Evolutionary conservation across 2,888 invertebrate species (phyloP).

Genomic region (Antitype chi): DNA sequence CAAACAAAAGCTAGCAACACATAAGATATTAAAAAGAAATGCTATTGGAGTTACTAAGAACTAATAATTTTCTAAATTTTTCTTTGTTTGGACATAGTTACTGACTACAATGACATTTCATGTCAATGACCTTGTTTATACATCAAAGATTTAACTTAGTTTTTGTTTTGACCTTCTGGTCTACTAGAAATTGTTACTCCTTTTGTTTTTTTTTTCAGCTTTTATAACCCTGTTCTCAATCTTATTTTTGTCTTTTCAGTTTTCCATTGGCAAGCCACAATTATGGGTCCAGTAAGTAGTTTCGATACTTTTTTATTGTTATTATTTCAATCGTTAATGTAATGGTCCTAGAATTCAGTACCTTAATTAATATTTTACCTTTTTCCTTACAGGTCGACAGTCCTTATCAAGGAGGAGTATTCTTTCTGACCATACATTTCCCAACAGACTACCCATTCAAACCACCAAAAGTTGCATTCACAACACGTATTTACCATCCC

Average conservation of each 20-base stretch:
- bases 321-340: neutral
- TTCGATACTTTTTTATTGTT: slow-evolving; percentile 17
- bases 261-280: slow-evolving; percentile 99
- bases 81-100: slow-evolving; percentile 55
- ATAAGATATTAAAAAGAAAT: neutral
- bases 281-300: slow-evolving; percentile 99
- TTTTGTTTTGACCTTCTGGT: slow-evolving; percentile 49
- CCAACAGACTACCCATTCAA: slow-evolving; percentile 99
- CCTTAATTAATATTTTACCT: slow-evolving; percentile 40
- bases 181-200: slow-evolving; percentile 18
- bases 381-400: slow-evolving; percentile 96
- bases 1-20: neutral
- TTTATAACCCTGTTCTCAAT: slow-evolving; percentile 45
- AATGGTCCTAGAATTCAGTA: neutral
- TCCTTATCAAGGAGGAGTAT: slow-evolving; percentile 99
- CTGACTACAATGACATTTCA: slow-evolving; percentile 51
- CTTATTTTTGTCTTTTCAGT: slow-evolving; percentile 93
- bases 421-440: slow-evolving; percentile 99
- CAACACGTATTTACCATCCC: slow-evolving; percentile 99
- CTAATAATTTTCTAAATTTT: slow-evolving; percentile 12
- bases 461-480: slow-evolving; percentile 99
- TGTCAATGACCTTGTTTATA: slow-evolving; percentile 73
- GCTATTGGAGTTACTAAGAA: neutral
- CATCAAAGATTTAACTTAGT: slow-evolving; percentile 51
- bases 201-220: slow-evolving; percentile 10